These are phyloP conservation scores for Branchinecta sandiegonensis DNA, from an alignment of 2,888 invertebrate genomes.

Conservation along the genomic window DNA sequence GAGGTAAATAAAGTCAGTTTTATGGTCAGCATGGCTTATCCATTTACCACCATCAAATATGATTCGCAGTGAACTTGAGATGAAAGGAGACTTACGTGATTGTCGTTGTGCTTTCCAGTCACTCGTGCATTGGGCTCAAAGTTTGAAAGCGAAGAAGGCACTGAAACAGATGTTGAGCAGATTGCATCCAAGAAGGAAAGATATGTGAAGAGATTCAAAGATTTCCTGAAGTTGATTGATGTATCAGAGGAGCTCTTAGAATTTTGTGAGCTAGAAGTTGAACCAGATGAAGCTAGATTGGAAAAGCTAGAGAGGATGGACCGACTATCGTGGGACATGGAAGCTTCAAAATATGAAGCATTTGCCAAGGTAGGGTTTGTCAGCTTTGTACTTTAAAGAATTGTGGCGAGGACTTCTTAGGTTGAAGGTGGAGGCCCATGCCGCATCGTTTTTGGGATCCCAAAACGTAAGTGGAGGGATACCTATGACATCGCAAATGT, in stretches of 20 bases:
- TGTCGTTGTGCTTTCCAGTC: not conserved
- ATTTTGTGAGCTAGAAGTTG: not conserved
- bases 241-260: not conserved
- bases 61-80: no score
- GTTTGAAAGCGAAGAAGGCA: not conserved
- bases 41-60: no score
- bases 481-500: no score
- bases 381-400: not conserved
- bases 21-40: no score
- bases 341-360: not conserved
- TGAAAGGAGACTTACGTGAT: no score
- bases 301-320: not conserved
- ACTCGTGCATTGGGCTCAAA: not conserved
- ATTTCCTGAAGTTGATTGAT: not conserved
- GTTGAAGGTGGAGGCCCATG: no score
- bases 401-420: no score
- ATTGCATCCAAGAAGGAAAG: not conserved
- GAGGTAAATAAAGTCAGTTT: no score
- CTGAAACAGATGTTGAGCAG: not conserved
- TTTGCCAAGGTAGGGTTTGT: not conserved
- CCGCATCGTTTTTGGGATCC: no score
- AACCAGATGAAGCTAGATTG: not conserved
- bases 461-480: no score
- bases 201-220: not conserved
- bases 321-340: not conserved